Conservation (phyloP, 2,888 invertebrate genomes). For the Gisinianus flammeolus region DNA sequence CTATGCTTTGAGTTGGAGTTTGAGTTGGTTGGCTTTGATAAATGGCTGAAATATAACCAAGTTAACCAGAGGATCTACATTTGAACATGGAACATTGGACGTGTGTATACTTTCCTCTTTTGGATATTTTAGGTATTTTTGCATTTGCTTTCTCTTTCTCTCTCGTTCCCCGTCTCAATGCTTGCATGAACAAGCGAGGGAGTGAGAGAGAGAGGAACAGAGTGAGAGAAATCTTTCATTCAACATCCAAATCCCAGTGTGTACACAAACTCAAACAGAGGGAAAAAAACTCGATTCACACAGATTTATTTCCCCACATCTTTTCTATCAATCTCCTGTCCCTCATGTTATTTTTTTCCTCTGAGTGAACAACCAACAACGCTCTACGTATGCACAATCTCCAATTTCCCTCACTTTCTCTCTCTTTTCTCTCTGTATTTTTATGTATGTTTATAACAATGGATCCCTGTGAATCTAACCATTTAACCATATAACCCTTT, state of each 20-base stretch:
- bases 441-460: too few relatives aligned
- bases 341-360: slow-evolving; percentile 1
- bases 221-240: slow-evolving; percentile 25
- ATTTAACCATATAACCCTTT: too few relatives aligned
- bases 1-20: neutral
- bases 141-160: neutral
- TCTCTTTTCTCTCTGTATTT: neutral
- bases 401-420: slow-evolving; percentile 3
- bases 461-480: too few relatives aligned
- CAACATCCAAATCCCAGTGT: too few relatives aligned
- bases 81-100: too few relatives aligned
- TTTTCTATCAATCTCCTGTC: slow-evolving; percentile 25
- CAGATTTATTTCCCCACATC: slow-evolving; percentile 24
- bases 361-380: neutral
- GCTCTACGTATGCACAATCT: too few relatives aligned
- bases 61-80: slow-evolving; percentile 5
- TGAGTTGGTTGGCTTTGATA: slow-evolving; percentile 14
- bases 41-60: slow-evolving; percentile 25
- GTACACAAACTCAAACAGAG: too few relatives aligned
- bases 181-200: neutral
- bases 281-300: slow-evolving; percentile 5
- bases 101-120: too few relatives aligned
- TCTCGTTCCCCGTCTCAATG: too few relatives aligned
- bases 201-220: neutral
- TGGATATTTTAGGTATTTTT: neutral